Evolutionary conservation across 1,140 invertebrate genomes (phyloP).

Genomic region (Ruditapes philippinarum): DNA sequence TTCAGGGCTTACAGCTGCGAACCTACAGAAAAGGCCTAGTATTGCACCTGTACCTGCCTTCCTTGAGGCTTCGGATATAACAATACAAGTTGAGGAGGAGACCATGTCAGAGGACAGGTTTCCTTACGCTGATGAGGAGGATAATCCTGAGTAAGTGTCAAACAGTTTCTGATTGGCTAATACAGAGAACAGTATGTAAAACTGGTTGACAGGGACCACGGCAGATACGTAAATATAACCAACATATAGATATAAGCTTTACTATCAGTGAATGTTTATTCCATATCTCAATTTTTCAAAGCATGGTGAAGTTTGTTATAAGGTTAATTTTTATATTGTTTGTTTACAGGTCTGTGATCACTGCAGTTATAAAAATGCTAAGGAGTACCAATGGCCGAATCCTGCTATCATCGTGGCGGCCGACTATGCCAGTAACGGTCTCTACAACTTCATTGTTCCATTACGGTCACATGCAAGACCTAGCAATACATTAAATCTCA

Average conservation of each 20-base stretch:
- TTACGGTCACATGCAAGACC: conserved; percentile 96
- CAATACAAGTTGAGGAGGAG: conserved; percentile 73
- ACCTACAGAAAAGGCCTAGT: conserved; percentile 84
- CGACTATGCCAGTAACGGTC: conserved; percentile 98
- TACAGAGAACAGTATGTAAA: no score
- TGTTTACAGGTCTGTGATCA: conserved; percentile 94
- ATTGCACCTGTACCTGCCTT: conserved; percentile 87
- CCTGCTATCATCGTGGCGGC: conserved; percentile 98
- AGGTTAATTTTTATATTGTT: no score
- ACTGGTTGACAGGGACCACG: no score
- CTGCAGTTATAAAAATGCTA: conserved; percentile 96
- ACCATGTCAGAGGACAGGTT: conserved; percentile 69
- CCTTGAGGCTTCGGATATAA: conserved; percentile 82
- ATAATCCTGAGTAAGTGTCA: conserved; percentile 72
- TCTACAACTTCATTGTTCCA: conserved; percentile 99
- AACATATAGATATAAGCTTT: no score
- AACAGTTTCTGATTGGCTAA: no score
- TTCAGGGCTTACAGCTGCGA: conserved; percentile 79
- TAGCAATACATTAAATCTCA: conserved; percentile 97
- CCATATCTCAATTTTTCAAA: no score
- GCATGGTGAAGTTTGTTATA: no score
- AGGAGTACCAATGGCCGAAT: conserved; percentile 99
- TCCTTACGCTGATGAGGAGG: conserved; percentile 70
- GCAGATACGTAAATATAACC: no score
- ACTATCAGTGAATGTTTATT: no score